A percentile compares a stretch with the other conserved stretches of the same genome.
These are phyloP conservation scores for Conistra vaccinii DNA, from an alignment of 2,888 invertebrate species.

Conservation along the genomic window DNA sequence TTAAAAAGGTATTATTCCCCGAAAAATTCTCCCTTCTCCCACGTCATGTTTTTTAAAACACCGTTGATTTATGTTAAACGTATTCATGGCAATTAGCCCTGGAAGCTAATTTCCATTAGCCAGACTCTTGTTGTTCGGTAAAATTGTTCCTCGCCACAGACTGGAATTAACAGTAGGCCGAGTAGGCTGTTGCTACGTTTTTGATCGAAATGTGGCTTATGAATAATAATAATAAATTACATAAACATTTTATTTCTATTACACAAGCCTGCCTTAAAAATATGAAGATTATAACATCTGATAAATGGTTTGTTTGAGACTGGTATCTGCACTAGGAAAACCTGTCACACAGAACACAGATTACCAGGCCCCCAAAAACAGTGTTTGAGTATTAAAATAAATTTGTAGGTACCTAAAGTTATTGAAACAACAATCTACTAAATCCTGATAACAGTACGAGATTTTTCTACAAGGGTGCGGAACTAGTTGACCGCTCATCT, in stretches of 20 bases:
- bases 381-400: too few species aligned
- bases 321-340: too few species aligned
- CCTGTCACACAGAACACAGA: too few species aligned
- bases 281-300: too few species aligned
- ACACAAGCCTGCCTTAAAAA: too few species aligned
- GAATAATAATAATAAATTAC: too few species aligned
- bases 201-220: conserved; percentile 2
- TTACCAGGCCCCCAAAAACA: too few species aligned
- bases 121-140: conserved; percentile 73
- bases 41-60: conserved; percentile 79
- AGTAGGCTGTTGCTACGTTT: conserved; percentile 22
- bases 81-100: conserved; percentile 81
- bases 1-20: conserved; percentile 65
- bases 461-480: neutral
- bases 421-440: neutral
- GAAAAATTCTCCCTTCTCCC: conserved; percentile 63
- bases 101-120: conserved; percentile 80
- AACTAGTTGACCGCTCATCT: too few species aligned
- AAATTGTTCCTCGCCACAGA: conserved; percentile 66
- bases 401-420: too few species aligned
- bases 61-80: conserved; percentile 79
- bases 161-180: conserved; percentile 55
- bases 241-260: too few species aligned
- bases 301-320: too few species aligned
- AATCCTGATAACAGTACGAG: neutral